These are phyloP conservation scores for Tetragnatha montana DNA, from an alignment of 2,888 invertebrate genomes.

Conservation along the genomic window DNA sequence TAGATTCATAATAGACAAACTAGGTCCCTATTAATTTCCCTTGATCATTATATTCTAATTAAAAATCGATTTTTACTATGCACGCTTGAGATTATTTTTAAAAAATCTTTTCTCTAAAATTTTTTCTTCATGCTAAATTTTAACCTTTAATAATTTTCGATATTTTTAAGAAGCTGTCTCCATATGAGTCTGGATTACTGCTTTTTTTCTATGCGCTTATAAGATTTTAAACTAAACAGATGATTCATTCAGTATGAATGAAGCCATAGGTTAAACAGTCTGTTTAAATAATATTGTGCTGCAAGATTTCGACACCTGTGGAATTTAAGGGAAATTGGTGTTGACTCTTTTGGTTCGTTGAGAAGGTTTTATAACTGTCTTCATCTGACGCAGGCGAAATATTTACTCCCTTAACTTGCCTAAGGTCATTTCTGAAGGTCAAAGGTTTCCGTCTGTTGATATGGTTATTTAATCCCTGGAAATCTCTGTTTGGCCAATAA, in stretches of 20 bases:
- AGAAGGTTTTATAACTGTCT: background rate
- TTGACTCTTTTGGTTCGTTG: background rate
- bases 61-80: too few relatives aligned
- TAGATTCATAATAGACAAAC: too few relatives aligned
- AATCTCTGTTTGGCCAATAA: background rate
- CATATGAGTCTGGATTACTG: too few relatives aligned
- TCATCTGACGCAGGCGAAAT: background rate
- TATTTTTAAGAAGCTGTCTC: too few relatives aligned
- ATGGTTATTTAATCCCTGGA: background rate
- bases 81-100: too few relatives aligned
- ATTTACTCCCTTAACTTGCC: background rate
- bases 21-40: too few relatives aligned
- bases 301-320: background rate
- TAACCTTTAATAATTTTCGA: too few relatives aligned
- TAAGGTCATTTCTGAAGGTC: background rate
- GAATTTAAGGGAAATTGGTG: background rate
- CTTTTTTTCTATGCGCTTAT: too few relatives aligned
- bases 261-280: background rate
- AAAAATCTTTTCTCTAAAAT: too few relatives aligned
- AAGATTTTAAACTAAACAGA: too few relatives aligned
- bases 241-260: background rate
- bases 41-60: too few relatives aligned
- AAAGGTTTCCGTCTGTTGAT: background rate
- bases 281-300: background rate
- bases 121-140: too few relatives aligned